Base-by-base conservation (phyloP, 2,113 vertebrate species). In the Scytalopus superciliaris region DNA sequence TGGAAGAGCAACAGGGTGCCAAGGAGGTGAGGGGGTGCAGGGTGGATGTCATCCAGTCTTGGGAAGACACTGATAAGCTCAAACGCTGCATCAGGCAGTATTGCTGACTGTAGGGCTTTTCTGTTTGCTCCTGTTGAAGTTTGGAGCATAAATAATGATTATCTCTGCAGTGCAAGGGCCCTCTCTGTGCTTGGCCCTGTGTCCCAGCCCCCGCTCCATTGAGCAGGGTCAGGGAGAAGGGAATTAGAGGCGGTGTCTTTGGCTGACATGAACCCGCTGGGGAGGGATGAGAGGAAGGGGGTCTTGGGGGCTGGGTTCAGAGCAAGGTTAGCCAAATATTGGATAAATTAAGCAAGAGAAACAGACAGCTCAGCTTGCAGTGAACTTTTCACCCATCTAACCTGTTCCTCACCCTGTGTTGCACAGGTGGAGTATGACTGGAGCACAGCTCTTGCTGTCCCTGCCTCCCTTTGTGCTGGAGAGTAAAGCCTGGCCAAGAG, bases 301-400 rank as follows among this genome's bases (percentile, higher is more conserved):
- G 98, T 98, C 98, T 98, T 97, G 84, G 82, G 98, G 98, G 98
- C 98, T 97, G 98, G 98, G 99, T 99, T 99, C 99, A 99, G 98
- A 98, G 97, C 98, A 98, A 98, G 99, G 99, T 99, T 99, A 99
- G 99, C 99, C 99, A 99, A 99, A 99, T 98, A 99, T 97, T 96
- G 96, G 99, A 99, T 99, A 99, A 99, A 99, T 99, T 99, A 98
- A 96, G 97, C 94, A 70, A 97, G 97, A 97, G 97, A 98, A 98
- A 98, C 97, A 98, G 98, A 98, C 98, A 98, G 98, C 98, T 98
- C 97, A 97, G 98, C 98, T 98, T 97, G 67, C 94, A 42, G 97
- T 99, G 98, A 98, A 98, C 98, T 98, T 98, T 98, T 98, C 98
- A 98, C 98, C 98, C 97, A 97, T 98, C 96, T 94, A 98, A 98